Evolutionary conservation across 2,797 vertebrate species (phyloP).

Genomic region (Prunella strophiata): DNA sequence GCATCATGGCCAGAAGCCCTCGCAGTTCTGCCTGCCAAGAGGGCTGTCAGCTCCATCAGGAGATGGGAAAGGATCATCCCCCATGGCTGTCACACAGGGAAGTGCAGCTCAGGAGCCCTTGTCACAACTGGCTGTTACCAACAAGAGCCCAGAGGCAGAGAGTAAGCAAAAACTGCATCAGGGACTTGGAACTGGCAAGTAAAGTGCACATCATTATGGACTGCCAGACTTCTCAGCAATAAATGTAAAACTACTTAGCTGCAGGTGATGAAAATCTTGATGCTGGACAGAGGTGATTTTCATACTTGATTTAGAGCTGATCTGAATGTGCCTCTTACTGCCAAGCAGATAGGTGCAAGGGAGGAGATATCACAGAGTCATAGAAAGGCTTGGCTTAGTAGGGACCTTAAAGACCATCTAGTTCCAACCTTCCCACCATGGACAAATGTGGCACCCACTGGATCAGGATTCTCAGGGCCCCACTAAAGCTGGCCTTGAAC

Average conservation of each 20-base stretch:
- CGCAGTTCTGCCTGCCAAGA: neutral
- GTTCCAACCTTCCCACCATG: neutral
- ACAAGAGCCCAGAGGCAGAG: neutral
- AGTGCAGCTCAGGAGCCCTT: neutral
- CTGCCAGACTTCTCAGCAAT: neutral
- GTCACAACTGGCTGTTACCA: neutral
- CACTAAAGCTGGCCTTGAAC: neutral
- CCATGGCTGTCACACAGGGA: accelerated
- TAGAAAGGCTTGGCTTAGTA: neutral
- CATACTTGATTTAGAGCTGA: neutral
- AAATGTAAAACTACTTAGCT: neutral
- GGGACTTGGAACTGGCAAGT: neutral
- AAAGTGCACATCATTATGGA: neutral
- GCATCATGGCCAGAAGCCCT: neutral
- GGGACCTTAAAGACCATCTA: neutral
- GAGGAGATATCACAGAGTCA: neutral
- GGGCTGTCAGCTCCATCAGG: neutral
- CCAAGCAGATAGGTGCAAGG: neutral
- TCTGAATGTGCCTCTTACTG: neutral
- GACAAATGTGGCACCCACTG: neutral
- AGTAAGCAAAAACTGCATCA: neutral
- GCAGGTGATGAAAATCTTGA: neutral
- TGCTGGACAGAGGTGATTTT: neutral
- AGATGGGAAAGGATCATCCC: neutral
- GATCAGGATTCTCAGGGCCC: neutral